A percentile compares a stretch with the other conserved stretches of the same genome.
Conservation (phyloP, 2,113 vertebrate genomes). For the Ophthalmolycus amberensis region DNA sequence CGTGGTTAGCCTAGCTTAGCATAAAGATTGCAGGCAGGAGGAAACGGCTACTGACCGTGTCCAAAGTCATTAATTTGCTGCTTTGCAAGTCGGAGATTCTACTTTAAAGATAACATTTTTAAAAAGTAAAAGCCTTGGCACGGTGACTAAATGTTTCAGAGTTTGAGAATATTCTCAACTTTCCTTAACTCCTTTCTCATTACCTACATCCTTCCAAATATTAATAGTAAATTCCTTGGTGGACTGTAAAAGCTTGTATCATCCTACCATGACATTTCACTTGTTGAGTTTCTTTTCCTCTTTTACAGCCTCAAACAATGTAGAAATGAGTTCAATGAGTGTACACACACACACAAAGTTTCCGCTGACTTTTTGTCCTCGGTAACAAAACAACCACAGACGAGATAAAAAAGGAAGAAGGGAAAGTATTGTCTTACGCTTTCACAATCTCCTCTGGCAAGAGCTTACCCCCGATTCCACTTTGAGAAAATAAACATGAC, state of each 20-base stretch:
- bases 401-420: conserved; percentile 41
- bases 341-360: not conserved
- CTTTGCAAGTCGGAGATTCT: not conserved
- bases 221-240: not conserved
- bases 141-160: not conserved
- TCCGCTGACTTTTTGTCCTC: conserved; percentile 36
- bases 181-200: not conserved
- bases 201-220: not conserved
- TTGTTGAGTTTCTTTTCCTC: not conserved
- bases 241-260: not conserved
- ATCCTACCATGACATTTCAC: conserved; percentile 28
- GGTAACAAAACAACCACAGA: conserved; percentile 19
- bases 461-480: conserved; percentile 48
- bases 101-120: not conserved
- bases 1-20: no score
- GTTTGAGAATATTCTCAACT: not conserved
- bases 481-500: conserved; percentile 78
- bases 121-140: not conserved
- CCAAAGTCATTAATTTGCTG: not conserved
- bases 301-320: conserved; percentile 35
- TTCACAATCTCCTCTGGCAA: conserved; percentile 68
- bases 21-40: no score
- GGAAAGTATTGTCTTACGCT: conserved; percentile 73
- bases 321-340: not conserved
- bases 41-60: not conserved